Base-by-base conservation (phyloP, 2,888 invertebrate species). In the Yponomeuta evonymella region DNA sequence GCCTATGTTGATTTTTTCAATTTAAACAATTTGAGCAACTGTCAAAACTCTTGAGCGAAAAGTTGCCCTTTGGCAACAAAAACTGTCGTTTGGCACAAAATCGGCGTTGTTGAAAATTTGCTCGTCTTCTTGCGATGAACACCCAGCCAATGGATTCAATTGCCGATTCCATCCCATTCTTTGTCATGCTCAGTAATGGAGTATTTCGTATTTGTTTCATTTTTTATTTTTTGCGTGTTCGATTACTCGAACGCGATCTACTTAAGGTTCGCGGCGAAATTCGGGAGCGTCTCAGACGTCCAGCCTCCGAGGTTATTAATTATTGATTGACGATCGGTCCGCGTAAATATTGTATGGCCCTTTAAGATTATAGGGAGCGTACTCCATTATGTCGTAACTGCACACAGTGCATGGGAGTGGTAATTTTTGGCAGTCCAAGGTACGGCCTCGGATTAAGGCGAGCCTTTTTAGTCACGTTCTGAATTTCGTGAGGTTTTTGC, bases 131-230 rank as follows among this genome's bases (percentile, higher is more conserved):
- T 8, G 43, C 43, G 43, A 1, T 8, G 0, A 36, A 4, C 36
- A 1, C 5, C 4, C 36, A 36, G 36, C 36, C 36, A 36, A 2
- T 36, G 36, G 9, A 43, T 43, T 43, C 8, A 43, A 43, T 43
- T 15, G 51, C 51, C 84, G 78, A 76, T 89, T 91, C 90, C 79
- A 89, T 76, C 71, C 82, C 72, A 73, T 77, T 72, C 83, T 76
- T 72, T 83, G 76, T 76, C 75, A 80, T 74, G 75, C 79, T 78
- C 82, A 8, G 90, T 91, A 91, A 92, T 91, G 90, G 88, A 90
- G 90, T 90, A 91, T 90, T 92, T 90, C 89, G 90, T 91, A 91
- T 92, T 92, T 92, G 90, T 84, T 88, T 92, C 90, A 90, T 90
- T 92, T 90, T 91, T 91, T 86, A 88, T 87, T 92, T 92, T 92